These are phyloP conservation scores for Drosophila nigromelanica DNA, from an alignment of 1,140 invertebrate genomes.

Conservation along the genomic window DNA sequence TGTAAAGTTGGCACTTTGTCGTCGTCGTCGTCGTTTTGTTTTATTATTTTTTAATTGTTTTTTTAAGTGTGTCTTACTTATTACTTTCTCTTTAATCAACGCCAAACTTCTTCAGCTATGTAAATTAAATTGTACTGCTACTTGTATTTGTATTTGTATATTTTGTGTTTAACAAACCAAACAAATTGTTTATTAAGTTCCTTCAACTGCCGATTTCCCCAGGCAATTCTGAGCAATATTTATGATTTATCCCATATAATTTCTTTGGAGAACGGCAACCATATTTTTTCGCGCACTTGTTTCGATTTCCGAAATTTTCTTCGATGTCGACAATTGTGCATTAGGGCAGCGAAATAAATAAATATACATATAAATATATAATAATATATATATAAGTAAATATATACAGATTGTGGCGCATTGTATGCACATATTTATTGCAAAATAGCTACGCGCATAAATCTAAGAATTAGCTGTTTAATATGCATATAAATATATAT, in stretches of 20 bases:
- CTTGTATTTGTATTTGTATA: conserved; percentile 31
- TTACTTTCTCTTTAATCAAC: background rate
- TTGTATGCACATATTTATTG: too few species aligned
- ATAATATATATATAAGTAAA: too few species aligned
- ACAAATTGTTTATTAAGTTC: conserved; percentile 67
- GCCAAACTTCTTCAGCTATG: conserved; percentile 22
- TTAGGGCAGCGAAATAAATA: conserved; percentile 54
- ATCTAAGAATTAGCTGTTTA: too few species aligned
- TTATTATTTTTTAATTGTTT: conserved; percentile 16
- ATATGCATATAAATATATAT: too few species aligned
- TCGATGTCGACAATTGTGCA: conserved; percentile 66
- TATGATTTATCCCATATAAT: conserved; percentile 46
- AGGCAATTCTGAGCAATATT: conserved; percentile 55
- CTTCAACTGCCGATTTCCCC: conserved; percentile 52
- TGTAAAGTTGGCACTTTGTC: conserved; percentile 52
- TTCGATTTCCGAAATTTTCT: conserved; percentile 53
- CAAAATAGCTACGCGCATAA: too few species aligned
- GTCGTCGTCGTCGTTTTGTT: conserved; percentile 28
- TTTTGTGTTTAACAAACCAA: conserved; percentile 33
- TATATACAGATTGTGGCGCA: too few species aligned
- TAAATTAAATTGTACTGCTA: conserved; percentile 35
- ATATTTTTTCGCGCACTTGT: conserved; percentile 37
- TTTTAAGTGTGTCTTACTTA: conserved; percentile 19
- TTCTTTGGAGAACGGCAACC: conserved; percentile 31
- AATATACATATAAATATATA: conserved; percentile 46